A percentile compares a stretch with the other conserved stretches of the same genome.
phyloP scores from a whole-genome alignment of 2,113 vertebrate genomes.

The Trematocara zebra region DNA sequence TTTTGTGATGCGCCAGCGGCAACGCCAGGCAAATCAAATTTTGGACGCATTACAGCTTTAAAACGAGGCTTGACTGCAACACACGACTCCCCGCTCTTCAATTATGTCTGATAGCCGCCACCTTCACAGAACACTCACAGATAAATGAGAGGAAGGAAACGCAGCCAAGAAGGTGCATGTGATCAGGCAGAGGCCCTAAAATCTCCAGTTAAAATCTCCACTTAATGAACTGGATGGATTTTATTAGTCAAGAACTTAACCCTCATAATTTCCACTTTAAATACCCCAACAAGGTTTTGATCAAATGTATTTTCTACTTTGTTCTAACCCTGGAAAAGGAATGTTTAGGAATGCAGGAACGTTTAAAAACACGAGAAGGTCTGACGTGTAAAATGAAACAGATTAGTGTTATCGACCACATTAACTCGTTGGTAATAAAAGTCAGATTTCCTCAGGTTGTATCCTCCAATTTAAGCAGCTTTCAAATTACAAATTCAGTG shows the following conservation, averaged over 20 bases:
- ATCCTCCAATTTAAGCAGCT: not conserved
- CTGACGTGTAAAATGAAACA: not conserved
- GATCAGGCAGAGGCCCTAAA: not conserved
- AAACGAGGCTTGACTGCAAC: slow-evolving; percentile 22
- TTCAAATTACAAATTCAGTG: not conserved
- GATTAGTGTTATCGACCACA: not conserved
- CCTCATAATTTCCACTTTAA: not conserved
- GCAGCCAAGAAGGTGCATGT: not conserved
- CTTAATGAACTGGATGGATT: not conserved
- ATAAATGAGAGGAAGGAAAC: not conserved
- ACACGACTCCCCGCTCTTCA: slow-evolving; percentile 14
- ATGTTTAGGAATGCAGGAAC: not conserved
- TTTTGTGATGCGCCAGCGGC: slow-evolving; percentile 5
- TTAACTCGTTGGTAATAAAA: not conserved
- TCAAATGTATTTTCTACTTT: not conserved
- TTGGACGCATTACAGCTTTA: not conserved
- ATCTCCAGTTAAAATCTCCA: not conserved
- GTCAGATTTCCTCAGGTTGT: not conserved
- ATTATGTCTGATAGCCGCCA: not conserved
- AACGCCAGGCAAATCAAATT: slow-evolving; percentile 9
- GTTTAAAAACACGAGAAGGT: not conserved
- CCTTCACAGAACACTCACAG: not conserved
- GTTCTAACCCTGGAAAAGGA: not conserved
- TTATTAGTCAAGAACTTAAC: not conserved
- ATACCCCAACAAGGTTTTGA: not conserved